Evolutionary conservation across 30 jellyfish, hydroid and myxozoan genomes (phyloP), one percentile per base, ranked within the genome.

Genomic region (Mastigias papua): DNA sequence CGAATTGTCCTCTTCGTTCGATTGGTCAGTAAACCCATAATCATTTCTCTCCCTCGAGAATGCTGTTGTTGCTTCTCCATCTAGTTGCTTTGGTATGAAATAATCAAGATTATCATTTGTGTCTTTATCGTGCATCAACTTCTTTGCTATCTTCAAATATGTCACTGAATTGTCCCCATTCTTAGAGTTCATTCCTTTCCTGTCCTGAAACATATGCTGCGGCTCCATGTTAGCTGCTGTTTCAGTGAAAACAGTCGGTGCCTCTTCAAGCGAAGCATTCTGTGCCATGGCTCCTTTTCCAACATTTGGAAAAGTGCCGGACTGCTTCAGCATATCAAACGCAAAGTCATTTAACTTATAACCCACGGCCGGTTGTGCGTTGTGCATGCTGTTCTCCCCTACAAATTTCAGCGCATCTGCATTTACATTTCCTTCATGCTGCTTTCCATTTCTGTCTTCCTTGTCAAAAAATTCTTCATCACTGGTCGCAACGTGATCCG

Each of bases 1-100:
- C 31, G 34, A 23, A 2, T n/a, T 75, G 20, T 21, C 32, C n/a
- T 30, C 74, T 8, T 63, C 74, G 19, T 25, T 27, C n/a, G 46
- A 22, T 46, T 72, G 74, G 64, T 85, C 94, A 8, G 94, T 85
- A 84, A 85, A 85, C 2, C 94, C 94, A 73, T 85, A 85, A 61
- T 85, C 94, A 28, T 63, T 61, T 31, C 54, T 58, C 22, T 37
- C 88, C 32, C 46, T 61, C 30, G 86, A 71, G 48, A 48, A 85
- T 20, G 82, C 34, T 20, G 73, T 34, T 16, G 82, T 65, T 74
- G 69, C 83, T 48, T 78, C 88, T 13, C 62, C 73, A 30, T 85
- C 94, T 1, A 85, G 73, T 50, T 85, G 87, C 26, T 85, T 85
- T 62, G 94, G 88, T 25, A 75, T 48, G 49, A 85, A 85, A 32